Evolutionary conservation across 2,797 vertebrate genomes (phyloP).

Genomic region (Sebastes taczanowskii): DNA sequence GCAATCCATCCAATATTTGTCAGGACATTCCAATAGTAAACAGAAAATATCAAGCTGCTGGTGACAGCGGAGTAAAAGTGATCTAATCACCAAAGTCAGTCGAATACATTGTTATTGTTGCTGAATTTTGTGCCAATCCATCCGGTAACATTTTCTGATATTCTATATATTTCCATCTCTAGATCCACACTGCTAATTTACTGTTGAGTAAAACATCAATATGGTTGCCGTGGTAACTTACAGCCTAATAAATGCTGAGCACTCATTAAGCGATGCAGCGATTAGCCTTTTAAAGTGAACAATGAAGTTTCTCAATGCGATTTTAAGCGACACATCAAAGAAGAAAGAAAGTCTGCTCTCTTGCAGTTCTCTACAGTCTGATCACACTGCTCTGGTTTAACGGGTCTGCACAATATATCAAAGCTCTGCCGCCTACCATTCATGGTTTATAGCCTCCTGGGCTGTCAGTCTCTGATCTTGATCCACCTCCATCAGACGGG

Average conservation of each 20-base stretch:
- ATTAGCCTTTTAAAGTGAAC: not conserved
- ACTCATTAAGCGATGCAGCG: not conserved
- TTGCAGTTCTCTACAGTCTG: not conserved
- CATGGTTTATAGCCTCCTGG: constrained; percentile 95
- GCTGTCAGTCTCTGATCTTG: constrained; percentile 97
- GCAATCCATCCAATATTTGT: not conserved
- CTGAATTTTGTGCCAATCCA: not conserved
- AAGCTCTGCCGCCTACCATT: constrained; percentile 83
- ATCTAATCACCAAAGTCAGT: not conserved
- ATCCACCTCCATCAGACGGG: constrained; percentile 97
- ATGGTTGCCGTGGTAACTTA: not conserved
- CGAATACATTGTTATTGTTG: not conserved
- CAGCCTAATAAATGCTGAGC: not conserved
- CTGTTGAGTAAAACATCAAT: not conserved
- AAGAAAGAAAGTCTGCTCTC: not conserved
- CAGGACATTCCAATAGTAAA: not conserved
- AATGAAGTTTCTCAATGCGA: not conserved
- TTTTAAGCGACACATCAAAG: not conserved
- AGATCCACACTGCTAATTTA: not conserved
- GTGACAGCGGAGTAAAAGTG: not conserved
- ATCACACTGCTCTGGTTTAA: not conserved
- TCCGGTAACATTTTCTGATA: not conserved
- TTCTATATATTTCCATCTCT: not conserved
- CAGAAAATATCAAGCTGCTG: not conserved
- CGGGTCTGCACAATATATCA: constrained; percentile 3